Evolutionary conservation across 2,888 invertebrate genomes (phyloP).

Genomic region (Drosophila testacea): DNA sequence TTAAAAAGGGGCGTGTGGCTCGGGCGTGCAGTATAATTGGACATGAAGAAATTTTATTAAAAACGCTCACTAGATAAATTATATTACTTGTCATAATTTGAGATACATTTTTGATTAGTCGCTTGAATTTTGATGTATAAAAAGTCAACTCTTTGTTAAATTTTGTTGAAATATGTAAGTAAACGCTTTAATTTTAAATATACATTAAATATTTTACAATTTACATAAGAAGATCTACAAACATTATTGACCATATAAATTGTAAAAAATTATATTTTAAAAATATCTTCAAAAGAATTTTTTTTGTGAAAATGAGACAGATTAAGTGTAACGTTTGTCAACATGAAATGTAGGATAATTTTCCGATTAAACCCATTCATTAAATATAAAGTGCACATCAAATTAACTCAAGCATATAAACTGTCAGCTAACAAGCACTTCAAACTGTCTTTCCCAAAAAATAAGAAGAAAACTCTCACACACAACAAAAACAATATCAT

Average conservation of each 20-base stretch:
- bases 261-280: not conserved
- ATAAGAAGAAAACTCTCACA: conserved; percentile 1
- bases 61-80: conserved; percentile 35
- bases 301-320: not conserved
- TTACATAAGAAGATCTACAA: no score
- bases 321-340: not conserved
- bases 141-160: not conserved
- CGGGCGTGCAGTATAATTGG: conserved; percentile 29
- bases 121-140: no score
- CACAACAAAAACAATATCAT: conserved; percentile 2
- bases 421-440: conserved; percentile 42
- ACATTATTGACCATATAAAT: not conserved
- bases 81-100: conserved; percentile 19
- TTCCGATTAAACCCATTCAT: conserved; percentile 53
- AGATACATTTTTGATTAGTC: conserved; percentile 5
- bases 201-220: no score
- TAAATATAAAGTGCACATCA: conserved; percentile 21
- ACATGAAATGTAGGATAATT: conserved; percentile 30
- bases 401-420: conserved; percentile 55
- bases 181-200: not conserved
- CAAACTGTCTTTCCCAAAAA: conserved; percentile 36
- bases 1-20: not conserved
- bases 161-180: no score
- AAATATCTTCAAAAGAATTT: not conserved
- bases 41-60: conserved; percentile 45